Conservation (phyloP, 2,113 vertebrate species). For the Zosterops pallidus region DNA sequence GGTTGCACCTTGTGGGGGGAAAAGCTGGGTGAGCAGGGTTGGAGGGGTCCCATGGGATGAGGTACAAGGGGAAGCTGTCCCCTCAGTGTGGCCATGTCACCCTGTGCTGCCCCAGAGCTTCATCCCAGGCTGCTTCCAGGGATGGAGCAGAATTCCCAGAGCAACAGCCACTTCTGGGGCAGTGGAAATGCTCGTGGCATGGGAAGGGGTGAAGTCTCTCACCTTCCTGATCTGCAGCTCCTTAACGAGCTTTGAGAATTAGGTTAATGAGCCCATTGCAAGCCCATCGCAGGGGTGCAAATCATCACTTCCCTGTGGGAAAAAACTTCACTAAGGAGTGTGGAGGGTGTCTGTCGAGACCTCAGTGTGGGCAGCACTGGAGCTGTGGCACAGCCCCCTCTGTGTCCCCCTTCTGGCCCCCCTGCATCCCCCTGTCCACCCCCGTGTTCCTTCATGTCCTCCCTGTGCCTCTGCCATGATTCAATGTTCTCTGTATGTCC, state of each 20-base stretch:
- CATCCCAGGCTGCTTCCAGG: neutral
- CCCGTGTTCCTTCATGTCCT: neutral
- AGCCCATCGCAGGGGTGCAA: fast-evolving
- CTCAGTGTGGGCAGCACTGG: neutral
- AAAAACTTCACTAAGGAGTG: fast-evolving
- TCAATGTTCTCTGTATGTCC: neutral
- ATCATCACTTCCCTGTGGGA: neutral
- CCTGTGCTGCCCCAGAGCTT: neutral
- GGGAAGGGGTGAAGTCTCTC: neutral
- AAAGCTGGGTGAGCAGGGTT: no score
- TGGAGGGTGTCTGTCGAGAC: fast-evolving
- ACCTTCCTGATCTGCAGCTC: neutral
- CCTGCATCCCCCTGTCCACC: neutral
- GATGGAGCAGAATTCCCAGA: fast-evolving
- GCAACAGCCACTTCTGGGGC: fast-evolving
- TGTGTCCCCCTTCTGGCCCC: no score
- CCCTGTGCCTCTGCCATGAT: neutral
- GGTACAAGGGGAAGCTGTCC: neutral
- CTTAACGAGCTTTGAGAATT: neutral
- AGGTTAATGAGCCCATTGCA: neutral
- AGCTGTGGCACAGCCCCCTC: neutral
- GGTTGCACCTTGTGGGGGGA: no score
- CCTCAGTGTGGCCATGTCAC: neutral
- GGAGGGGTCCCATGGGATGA: fast-evolving
- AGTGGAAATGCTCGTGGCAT: fast-evolving